Evolutionary conservation across 1,140 invertebrate genomes (phyloP), one percentile per base, ranked within the genome.

Genomic region (Rhopalosiphum padi): DNA sequence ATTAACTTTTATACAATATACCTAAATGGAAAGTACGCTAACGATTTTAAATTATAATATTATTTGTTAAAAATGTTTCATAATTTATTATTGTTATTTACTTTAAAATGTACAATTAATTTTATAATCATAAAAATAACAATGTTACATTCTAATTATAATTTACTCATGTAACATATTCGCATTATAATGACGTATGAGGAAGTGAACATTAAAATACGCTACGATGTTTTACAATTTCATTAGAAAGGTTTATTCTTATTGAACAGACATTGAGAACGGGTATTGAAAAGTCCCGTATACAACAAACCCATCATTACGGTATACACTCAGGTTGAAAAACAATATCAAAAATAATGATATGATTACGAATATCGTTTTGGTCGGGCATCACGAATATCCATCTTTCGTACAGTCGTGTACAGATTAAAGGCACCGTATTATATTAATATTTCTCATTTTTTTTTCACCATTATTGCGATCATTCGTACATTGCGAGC

Each of bases 371-470:
- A 51, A 48, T 37, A 46, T 43, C 77, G 11, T 82, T 92, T 91
- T 83, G 46, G 43, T 82, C 60, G 68, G 35, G 46, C 60, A 51
- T 83, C 91, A 92, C 91, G 91, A 92, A 83, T 77, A 77, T 92
- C 85, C 46, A 51, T 92, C 91, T 53, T 85, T 83, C 23, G 30
- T 7, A 41, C 60, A 25, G 68, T 82, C 60, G 68, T 48, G 46
- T n/a, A 25, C n/a, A 35, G 23, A 83, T 51, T 83, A 92, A 85
- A 92, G 35, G 48, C 51, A 35, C 48, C 18, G n/a, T 48, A 21
- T 87, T n/a, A 53, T 89, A 89, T 55, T 55, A 37, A 55, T 89
- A 30, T 89, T 30, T 23, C 51, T 53, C 51, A 15, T 35, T 2
- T 25, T 55, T 89, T 89, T 89, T 89, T 55, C 35, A 8, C 87